These are phyloP conservation scores for Nasua narica DNA, from an alignment of 2,797 vertebrate species.

Conservation along the genomic window DNA sequence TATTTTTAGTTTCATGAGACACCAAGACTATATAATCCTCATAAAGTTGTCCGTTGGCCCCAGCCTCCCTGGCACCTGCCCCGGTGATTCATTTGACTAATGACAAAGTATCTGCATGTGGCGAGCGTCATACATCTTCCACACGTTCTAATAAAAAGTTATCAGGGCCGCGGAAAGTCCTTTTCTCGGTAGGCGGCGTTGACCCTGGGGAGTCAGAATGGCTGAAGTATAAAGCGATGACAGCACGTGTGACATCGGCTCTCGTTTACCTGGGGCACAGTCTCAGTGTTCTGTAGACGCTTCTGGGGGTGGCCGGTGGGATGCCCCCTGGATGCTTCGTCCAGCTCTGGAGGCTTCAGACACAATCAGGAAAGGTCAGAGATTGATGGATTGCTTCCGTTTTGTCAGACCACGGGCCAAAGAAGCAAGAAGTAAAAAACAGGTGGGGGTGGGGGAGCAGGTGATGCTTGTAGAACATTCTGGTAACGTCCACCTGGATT, in stretches of 20 bases:
- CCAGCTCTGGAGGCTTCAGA: background rate
- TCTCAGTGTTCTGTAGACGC: background rate
- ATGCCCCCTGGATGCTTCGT: background rate
- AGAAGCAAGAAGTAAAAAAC: background rate
- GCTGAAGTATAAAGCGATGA: background rate
- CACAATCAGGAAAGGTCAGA: background rate
- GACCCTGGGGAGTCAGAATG: background rate
- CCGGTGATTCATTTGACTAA: background rate
- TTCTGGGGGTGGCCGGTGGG: background rate
- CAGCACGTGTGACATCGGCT: fast-evolving
- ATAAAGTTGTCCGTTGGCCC: slow-evolving; percentile 18
- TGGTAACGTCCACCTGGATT: fast-evolving
- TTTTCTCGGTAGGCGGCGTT: background rate
- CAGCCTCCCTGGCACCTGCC: background rate
- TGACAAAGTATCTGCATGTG: background rate
- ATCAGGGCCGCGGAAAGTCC: background rate
- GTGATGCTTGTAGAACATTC: background rate
- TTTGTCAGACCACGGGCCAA: too few relatives aligned
- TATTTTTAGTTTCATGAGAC: slow-evolving; percentile 35
- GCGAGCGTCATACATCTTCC: background rate
- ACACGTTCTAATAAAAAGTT: background rate
- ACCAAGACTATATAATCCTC: background rate
- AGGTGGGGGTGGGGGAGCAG: background rate
- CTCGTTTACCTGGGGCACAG: background rate
- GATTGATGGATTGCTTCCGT: background rate